Conservation (phyloP, 1,140 invertebrate genomes). For the Steinernema khuongi region DNA sequence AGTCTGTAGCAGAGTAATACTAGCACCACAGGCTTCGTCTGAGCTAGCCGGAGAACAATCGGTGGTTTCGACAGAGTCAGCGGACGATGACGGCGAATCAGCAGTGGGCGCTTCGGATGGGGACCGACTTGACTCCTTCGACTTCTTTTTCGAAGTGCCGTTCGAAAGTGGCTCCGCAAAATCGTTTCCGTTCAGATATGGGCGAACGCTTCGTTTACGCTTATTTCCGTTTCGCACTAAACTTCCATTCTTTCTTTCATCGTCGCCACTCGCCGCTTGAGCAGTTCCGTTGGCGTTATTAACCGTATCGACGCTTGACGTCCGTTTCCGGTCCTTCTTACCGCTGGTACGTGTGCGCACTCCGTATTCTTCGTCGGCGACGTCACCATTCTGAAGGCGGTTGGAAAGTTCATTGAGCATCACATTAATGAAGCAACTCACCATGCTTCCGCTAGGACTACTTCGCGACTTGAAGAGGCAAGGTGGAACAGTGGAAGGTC, state of each 20-base stretch:
- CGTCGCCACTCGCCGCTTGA: constrained; percentile 22
- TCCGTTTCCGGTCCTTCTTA: constrained; percentile 35
- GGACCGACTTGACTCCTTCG: constrained; percentile 18
- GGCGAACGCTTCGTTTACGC: neutral
- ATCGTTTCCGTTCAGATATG: constrained; percentile 26
- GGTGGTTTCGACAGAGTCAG: constrained; percentile 1
- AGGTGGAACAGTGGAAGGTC: constrained; percentile 59
- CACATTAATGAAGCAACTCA: constrained; percentile 1
- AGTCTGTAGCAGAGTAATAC: too few species aligned
- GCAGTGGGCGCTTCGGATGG: constrained; percentile 1
- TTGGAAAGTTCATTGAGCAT: neutral
- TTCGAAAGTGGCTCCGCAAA: constrained; percentile 21
- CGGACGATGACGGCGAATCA: neutral
- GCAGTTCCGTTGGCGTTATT: neutral
- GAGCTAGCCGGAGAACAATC: neutral
- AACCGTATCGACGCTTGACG: constrained; percentile 20
- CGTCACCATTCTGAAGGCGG: neutral
- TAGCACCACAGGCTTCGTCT: neutral
- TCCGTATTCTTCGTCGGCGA: constrained; percentile 35
- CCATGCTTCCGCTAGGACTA: constrained; percentile 18
- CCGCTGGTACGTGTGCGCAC: constrained; percentile 33
- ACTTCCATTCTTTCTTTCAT: constrained; percentile 3
- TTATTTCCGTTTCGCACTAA: neutral
- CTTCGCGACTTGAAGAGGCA: constrained; percentile 67
- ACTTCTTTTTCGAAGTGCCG: constrained; percentile 23